Evolutionary conservation across 2,888 invertebrate genomes (phyloP).

Genomic region (Drosophila dives): DNA sequence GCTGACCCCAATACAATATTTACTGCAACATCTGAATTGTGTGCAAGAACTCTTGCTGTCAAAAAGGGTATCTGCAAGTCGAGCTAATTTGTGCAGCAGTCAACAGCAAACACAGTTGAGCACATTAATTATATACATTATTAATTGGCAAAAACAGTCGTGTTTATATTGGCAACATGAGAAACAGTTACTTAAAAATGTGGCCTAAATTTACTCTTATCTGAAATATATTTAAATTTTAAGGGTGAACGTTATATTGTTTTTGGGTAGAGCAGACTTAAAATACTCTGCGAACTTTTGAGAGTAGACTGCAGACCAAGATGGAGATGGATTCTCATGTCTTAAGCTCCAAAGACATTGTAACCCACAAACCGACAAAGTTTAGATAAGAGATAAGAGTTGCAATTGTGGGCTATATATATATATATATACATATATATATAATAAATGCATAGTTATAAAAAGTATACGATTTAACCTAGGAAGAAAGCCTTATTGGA

Average conservation of each 20-base stretch:
- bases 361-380: neutral
- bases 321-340: neutral
- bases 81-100: neutral
- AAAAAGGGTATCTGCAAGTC: neutral
- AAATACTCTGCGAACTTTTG: neutral
- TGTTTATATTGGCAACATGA: neutral
- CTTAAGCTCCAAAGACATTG: neutral
- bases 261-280: neutral
- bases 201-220: neutral
- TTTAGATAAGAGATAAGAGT: neutral
- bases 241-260: neutral
- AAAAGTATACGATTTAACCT: neutral
- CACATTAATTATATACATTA: neutral
- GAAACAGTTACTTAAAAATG: neutral
- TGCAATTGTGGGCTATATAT: neutral
- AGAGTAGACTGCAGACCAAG: neutral
- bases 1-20: conserved; percentile 3
- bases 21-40: neutral
- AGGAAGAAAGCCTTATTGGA: neutral
- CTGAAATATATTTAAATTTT: neutral
- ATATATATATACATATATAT: neutral
- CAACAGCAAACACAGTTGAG: neutral
- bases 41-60: neutral
- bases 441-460: neutral
- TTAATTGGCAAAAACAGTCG: neutral